A percentile compares a stretch with the other conserved stretches of the same genome.
Conservation (phyloP, 2,888 invertebrate species). For the Unio pictorum region DNA sequence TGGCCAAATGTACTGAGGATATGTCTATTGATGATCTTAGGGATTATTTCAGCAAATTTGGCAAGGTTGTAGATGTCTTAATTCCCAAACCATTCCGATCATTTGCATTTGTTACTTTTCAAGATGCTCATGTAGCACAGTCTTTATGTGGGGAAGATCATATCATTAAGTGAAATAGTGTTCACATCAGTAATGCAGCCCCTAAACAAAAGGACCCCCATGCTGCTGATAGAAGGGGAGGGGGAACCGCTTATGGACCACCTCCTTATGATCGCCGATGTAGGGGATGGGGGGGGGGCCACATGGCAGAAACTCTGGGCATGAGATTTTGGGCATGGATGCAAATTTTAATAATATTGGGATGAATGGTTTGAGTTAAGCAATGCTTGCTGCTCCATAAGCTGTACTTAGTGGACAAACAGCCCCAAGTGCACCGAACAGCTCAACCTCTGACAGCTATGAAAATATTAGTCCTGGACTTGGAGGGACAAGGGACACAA, state of each 20-base stretch:
- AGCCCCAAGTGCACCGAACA: too few relatives aligned
- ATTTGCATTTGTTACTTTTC: slow-evolving; percentile 51
- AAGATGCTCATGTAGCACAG: too few relatives aligned
- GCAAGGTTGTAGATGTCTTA: slow-evolving; percentile 95
- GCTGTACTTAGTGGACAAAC: too few relatives aligned
- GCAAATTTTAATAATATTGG: too few relatives aligned
- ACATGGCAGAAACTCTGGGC: slow-evolving; percentile 10
- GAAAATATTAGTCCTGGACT: too few relatives aligned
- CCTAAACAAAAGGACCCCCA: neutral
- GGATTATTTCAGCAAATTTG: slow-evolving; percentile 87
- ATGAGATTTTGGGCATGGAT: neutral
- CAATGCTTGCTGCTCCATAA: too few relatives aligned
- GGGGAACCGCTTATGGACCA: slow-evolving; percentile 5
- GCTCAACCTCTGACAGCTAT: too few relatives aligned
- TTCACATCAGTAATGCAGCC: too few relatives aligned
- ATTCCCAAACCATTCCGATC: slow-evolving; percentile 90
- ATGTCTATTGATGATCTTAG: slow-evolving; percentile 90
- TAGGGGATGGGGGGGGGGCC: slow-evolving; percentile 2
- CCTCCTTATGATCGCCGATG: neutral
- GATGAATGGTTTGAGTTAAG: too few relatives aligned
- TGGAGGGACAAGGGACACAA: too few relatives aligned
- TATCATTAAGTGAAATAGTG: too few relatives aligned
- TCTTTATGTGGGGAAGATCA: too few relatives aligned
- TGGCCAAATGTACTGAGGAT: slow-evolving; percentile 82
- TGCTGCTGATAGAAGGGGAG: slow-evolving; percentile 3